A percentile compares a stretch with the other conserved stretches of the same genome.
These are phyloP conservation scores for Paramormyrops hopkinsi DNA, from an alignment of 2,797 vertebrate genomes.

Conservation along the genomic window DNA sequence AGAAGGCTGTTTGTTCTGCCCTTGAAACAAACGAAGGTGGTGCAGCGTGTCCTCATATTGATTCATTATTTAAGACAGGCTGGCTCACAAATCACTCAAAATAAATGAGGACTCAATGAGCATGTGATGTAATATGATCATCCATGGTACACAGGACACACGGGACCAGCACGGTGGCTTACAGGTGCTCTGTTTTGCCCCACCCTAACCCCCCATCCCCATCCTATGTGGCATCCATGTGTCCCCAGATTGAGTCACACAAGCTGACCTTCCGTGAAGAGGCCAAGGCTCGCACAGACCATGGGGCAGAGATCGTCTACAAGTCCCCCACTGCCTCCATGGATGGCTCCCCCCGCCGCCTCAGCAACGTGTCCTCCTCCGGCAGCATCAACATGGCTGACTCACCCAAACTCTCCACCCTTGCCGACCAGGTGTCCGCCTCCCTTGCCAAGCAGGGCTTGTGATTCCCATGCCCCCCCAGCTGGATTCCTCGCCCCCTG, in stretches of 20 bases:
- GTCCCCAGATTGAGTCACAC: slow-evolving; percentile 83
- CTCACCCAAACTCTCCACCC: slow-evolving; percentile 90
- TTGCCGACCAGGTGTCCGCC: slow-evolving; percentile 92
- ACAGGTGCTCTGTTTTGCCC: neutral
- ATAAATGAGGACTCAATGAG: neutral
- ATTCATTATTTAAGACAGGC: neutral
- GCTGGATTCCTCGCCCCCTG: slow-evolving; percentile 25
- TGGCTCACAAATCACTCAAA: neutral
- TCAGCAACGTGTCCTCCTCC: slow-evolving; percentile 93
- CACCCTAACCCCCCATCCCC: neutral
- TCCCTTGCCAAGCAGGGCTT: slow-evolving; percentile 97
- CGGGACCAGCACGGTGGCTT: neutral
- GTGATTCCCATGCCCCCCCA: slow-evolving; percentile 64
- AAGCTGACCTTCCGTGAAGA: slow-evolving; percentile 93
- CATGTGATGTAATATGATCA: neutral
- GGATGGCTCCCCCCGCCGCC: slow-evolving; percentile 84
- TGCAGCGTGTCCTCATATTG: neutral
- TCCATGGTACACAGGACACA: neutral
- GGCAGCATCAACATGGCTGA: slow-evolving; percentile 94
- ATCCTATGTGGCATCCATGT: neutral
- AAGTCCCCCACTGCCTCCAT: slow-evolving; percentile 72
- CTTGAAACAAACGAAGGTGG: neutral
- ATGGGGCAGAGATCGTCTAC: slow-evolving; percentile 93
- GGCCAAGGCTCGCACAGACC: slow-evolving; percentile 95
- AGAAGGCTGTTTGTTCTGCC: neutral